These are phyloP conservation scores for Lepeophtheirus nordmannii DNA, from an alignment of 2,888 invertebrate genomes.

Conservation along the genomic window DNA sequence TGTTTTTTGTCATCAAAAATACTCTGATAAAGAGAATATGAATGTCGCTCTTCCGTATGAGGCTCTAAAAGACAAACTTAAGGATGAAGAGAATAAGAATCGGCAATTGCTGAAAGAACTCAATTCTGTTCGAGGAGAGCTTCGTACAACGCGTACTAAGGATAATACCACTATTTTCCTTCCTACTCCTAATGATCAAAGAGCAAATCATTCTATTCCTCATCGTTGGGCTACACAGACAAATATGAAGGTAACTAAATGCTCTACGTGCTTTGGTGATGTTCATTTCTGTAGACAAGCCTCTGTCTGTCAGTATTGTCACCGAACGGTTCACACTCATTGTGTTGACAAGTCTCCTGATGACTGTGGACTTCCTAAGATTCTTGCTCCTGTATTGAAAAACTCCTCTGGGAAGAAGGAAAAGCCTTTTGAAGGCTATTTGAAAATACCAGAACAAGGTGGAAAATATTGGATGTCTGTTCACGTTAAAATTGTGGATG, in stretches of 20 bases:
- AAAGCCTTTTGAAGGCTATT: neutral
- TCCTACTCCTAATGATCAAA: neutral
- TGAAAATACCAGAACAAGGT: neutral
- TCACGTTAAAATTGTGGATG: neutral
- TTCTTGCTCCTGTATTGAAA: neutral
- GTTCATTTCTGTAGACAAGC: neutral
- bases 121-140: constrained; percentile 5
- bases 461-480: constrained; percentile 1
- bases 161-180: neutral
- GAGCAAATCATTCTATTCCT: constrained; percentile 1
- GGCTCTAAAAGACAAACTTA: neutral
- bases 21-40: neutral
- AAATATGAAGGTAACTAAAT: neutral
- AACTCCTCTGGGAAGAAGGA: neutral
- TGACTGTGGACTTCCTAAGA: constrained; percentile 2
- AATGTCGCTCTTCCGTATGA: neutral
- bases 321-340: neutral
- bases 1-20: neutral
- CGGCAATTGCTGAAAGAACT: neutral
- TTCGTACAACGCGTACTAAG: neutral
- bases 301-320: neutral
- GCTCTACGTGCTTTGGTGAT: neutral
- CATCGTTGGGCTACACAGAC: neutral
- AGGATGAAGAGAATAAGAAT: neutral
- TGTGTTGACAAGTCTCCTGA: neutral